Conservation (phyloP, 2,113 vertebrate species). For the Spilogale gracilis region DNA sequence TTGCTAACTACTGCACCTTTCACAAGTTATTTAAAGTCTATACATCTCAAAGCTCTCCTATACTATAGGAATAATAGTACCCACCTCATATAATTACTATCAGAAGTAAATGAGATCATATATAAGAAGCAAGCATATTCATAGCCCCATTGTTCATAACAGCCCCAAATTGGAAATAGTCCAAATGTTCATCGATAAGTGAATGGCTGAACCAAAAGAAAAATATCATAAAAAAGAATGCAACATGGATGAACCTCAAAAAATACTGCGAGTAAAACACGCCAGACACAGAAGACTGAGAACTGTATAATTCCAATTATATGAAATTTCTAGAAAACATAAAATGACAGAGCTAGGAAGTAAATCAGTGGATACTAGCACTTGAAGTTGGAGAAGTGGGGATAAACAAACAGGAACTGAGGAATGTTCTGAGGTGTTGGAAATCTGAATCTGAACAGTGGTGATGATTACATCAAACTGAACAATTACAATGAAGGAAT, state of each 20-base stretch:
- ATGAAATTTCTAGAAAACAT: background rate
- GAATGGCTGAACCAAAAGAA: background rate
- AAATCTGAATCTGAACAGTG: background rate
- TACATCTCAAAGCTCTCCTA: background rate
- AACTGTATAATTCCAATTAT: background rate
- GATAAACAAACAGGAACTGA: constrained; percentile 22
- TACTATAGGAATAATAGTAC: background rate
- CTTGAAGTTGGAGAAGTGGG: background rate
- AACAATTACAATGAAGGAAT: background rate
- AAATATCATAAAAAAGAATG: background rate
- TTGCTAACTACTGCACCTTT: background rate
- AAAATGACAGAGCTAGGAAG: background rate
- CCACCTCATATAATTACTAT: background rate
- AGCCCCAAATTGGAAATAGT: background rate
- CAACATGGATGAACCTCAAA: background rate
- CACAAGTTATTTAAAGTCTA: background rate
- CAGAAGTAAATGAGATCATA: background rate
- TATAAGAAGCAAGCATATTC: background rate
- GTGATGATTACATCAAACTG: background rate
- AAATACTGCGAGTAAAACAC: background rate
- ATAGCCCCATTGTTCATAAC: background rate
- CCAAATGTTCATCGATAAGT: background rate
- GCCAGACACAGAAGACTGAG: background rate
- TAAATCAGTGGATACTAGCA: background rate
- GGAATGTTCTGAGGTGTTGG: background rate